Conservation (phyloP, 92 coral and sea anemone genomes). For the Micromussa lordhowensis region DNA sequence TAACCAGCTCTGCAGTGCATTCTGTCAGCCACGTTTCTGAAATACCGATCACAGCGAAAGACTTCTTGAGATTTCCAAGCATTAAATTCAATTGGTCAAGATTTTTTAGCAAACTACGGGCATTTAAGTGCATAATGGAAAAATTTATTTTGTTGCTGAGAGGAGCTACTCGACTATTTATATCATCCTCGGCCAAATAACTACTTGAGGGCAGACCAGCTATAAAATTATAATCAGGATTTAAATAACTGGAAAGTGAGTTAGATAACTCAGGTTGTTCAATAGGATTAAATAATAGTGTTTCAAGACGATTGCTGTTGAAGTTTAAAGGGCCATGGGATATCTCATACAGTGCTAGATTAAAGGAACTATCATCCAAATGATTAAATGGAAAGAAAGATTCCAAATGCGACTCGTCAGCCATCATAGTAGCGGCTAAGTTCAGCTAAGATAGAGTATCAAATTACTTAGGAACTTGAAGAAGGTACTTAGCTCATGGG, state of each 20-base stretch:
- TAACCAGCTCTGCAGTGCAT: slow-evolving; percentile 20
- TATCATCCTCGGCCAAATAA: neutral
- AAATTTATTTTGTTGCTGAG: neutral
- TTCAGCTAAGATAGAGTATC: slow-evolving; percentile 9
- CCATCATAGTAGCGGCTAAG: slow-evolving; percentile 29
- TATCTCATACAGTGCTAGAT: neutral
- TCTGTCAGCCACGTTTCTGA: slow-evolving; percentile 8
- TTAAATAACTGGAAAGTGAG: no score
- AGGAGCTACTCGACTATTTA: neutral
- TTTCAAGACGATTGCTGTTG: neutral
- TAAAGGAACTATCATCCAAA: neutral
- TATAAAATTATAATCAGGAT: neutral
- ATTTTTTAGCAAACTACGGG: neutral
- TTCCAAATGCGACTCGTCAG: slow-evolving; percentile 5
- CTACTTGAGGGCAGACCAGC: neutral
- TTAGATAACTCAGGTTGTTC: neutral
- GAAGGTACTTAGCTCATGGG: slow-evolving; percentile 17
- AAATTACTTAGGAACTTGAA: neutral
- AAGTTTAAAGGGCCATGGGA: neutral
- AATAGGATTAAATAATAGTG: neutral
- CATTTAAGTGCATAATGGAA: neutral
- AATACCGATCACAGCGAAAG: neutral
- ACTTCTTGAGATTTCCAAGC: neutral
- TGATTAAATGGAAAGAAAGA: neutral
- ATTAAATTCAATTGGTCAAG: neutral